Base-by-base conservation (phyloP, 2,888 invertebrate species). In the Tromatobia lineatoria region DNA sequence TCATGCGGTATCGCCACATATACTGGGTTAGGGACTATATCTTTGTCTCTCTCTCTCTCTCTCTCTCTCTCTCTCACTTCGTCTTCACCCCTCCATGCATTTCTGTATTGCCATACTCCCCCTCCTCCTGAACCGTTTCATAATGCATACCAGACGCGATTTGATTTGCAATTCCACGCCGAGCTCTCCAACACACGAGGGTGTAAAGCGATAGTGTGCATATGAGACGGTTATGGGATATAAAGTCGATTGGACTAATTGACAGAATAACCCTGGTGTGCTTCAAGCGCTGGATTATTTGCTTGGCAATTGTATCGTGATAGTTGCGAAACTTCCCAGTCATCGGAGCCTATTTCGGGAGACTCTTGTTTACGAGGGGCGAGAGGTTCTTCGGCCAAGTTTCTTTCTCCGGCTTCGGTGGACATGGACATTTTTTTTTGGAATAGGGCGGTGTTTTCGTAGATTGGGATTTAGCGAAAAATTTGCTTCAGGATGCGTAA, bases 81-180 rank as follows among this genome's bases (percentile, higher is more conserved):
- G 15, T 59, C 25, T 15, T n/a, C 18, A 6, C 59, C 61, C 34
- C 38, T 38, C 7, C 38, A 10, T 38, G 38, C 18, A 25, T 57
- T 57, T 25, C 6, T 57, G 57, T 25, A 57, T 25, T 13, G 13
- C 15, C n/a, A 25, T 13, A 54, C 10, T 8, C 25, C 13, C 18
- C 4, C 23, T 3, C 57, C 57, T 1, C 20, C 20, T 23, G 15
- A 1, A 25, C 70, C 67, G 50, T 69, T 73, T 69, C 52, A 82
- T 78, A 77, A 78, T 82, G 59, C 59, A 80, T 54, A 83, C 70
- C 83, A 75, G 75, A 76, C 71, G 50, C 83, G 71, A 80, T 76
- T 80, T 83, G 75, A 76, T 76, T 80, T 80, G 83, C 80, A 83
- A 83, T 83, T 83, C 71, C 71, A 59, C 74, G 47, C 69, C 42